Percentiles rank a stretch among this genome's conserved stretches.
phyloP scores from a whole-genome alignment of 2,888 invertebrate species.

The Trissonchulus sp. region DNA sequence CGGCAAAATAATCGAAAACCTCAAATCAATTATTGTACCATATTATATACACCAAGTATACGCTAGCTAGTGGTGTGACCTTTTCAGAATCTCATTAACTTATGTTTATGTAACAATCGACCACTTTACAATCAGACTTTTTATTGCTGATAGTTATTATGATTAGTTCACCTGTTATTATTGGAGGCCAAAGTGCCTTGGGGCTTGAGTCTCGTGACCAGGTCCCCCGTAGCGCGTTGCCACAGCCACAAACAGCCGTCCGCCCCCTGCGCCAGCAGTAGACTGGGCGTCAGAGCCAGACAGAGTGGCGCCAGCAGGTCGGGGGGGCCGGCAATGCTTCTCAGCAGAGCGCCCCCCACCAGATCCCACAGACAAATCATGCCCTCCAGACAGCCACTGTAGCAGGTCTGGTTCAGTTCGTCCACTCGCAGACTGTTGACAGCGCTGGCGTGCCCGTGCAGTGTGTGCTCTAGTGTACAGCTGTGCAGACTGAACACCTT shows the following conservation, averaged over 20 bases:
- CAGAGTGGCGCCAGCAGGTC: neutral
- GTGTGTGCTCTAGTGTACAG: conserved; percentile 37
- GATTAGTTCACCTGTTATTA: no score
- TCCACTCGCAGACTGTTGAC: conserved; percentile 38
- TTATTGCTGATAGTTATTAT: no score
- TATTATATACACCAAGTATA: no score
- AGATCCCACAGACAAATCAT: conserved; percentile 46
- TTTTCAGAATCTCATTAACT: no score
- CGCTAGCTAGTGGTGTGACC: no score
- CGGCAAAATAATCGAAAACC: no score
- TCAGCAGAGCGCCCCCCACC: conserved; percentile 30
- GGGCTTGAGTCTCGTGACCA: conserved; percentile 31
- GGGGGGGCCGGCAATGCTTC: conserved; percentile 28
- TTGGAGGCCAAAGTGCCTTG: conserved; percentile 32
- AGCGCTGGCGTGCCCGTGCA: conserved; percentile 42
- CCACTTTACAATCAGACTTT: no score
- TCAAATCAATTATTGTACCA: no score
- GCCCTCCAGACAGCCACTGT: conserved; percentile 43
- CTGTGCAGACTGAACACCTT: conserved; percentile 40
- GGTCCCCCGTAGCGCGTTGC: conserved; percentile 35
- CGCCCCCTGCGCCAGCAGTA: conserved; percentile 34
- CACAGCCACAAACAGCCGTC: conserved; percentile 36
- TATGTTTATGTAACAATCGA: no score
- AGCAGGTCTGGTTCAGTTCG: conserved; percentile 37
- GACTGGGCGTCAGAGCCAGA: conserved; percentile 33